Percentiles rank a stretch among this genome's conserved stretches.
Evolutionary conservation across 1,140 invertebrate genomes (phyloP).

Genomic region (Schlechtendalia chinensis): DNA sequence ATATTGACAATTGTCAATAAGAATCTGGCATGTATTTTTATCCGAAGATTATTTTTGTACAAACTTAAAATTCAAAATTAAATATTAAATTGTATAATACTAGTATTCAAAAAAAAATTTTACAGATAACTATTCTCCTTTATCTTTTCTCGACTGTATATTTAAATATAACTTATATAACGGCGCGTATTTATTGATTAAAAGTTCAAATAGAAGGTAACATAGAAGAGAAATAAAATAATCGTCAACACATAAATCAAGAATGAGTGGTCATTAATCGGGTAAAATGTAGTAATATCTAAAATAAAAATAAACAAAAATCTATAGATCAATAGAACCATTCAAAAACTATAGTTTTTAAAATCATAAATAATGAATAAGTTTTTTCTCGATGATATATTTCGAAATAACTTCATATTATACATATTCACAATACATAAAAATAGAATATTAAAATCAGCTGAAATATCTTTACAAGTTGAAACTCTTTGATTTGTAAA

Average conservation of each 20-base stretch:
- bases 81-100: too few relatives aligned
- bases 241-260: background rate
- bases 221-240: background rate
- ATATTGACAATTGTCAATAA: too few relatives aligned
- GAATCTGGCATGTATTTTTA: too few relatives aligned
- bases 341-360: background rate
- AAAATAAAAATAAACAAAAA: slow-evolving; percentile 20
- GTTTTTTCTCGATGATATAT: background rate
- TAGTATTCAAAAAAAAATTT: too few relatives aligned
- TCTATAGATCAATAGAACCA: slow-evolving; percentile 2
- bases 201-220: background rate
- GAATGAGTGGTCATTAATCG: background rate
- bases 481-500: too few relatives aligned
- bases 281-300: background rate
- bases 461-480: background rate
- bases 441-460: background rate
- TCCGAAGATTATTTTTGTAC: too few relatives aligned
- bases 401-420: background rate
- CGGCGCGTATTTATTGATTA: background rate
- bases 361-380: slow-evolving; percentile 12
- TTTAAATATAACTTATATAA: background rate
- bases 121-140: too few relatives aligned
- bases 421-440: background rate
- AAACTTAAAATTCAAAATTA: too few relatives aligned
- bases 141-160: background rate